Base-by-base conservation (phyloP, 2,888 invertebrate genomes). In the Isotomurus palustris region DNA sequence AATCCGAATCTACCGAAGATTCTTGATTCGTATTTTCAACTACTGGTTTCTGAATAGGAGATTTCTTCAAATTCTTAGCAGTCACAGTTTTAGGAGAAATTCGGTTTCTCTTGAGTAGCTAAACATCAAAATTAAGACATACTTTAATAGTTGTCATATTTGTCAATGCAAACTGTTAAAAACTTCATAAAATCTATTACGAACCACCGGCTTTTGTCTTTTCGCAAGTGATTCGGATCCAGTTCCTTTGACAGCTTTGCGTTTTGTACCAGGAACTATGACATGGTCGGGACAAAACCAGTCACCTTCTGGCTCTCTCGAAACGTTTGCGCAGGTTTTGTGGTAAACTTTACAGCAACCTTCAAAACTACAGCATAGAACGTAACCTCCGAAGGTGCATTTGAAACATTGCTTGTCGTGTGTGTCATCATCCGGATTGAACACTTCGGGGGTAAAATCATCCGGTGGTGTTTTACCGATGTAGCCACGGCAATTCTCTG, bases 401-500 rank as follows among this genome's bases (percentile, higher is more conserved):
- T 56, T 56, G 17, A 58, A 57, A 35, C 69, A 69, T 10, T 58
- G 50, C 17, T 69, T 62, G 8, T 69, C 64, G 62, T 64, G 66
- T 29, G 55, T 48, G 25, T 65, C 65, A 24, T 27, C 32, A 49
- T 17, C 38, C 22, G 28, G 24, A 17, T 61, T 62, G 0, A 48
- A 10, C 2, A 58, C 60, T 8, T 56, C 57, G 12, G 45, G 49
- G 1, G 32, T 44, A 14, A 53, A 22, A 27, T 36, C 56, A 2
- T 44, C 58, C 12, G 57, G 45, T 3, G 53, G 53, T 6, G 17
- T 17, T 21, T 59, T 62, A 12, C 64, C 66, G 17, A 69, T 59
- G 29, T 60, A 64, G 17, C 65, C 59, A 10, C 50, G 29, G 45
- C 70, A 70, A 12, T 35, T 53, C 0, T n/a, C 21, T 1, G 66